A percentile compares a stretch with the other conserved stretches of the same genome.
These are phyloP conservation scores for Natrix natrix DNA, from an alignment of 2,797 vertebrate genomes.

Conservation along the genomic window DNA sequence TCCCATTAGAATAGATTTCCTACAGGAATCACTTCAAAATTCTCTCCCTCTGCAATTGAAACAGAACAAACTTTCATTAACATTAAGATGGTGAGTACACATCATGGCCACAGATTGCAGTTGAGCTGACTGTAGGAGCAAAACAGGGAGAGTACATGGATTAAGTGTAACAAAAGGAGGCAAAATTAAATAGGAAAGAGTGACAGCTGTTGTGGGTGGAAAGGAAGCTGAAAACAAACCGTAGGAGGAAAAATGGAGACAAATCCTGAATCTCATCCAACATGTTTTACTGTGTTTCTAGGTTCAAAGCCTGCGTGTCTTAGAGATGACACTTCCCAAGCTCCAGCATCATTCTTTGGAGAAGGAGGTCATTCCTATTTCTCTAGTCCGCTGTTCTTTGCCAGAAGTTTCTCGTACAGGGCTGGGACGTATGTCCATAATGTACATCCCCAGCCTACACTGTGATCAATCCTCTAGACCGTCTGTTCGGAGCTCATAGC, in stretches of 20 bases:
- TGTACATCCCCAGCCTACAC: neutral
- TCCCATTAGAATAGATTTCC: neutral
- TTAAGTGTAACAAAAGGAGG: neutral
- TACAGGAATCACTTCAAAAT: neutral
- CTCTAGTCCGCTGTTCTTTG: neutral
- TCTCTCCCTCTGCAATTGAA: neutral
- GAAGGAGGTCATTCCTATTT: too few species aligned
- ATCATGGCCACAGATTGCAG: neutral
- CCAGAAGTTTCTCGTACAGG: neutral
- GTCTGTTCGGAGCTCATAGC: neutral
- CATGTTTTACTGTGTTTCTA: neutral
- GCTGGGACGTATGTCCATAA: neutral
- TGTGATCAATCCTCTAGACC: neutral
- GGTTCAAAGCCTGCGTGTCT: neutral
- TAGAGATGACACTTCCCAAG: neutral
- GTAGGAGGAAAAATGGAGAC: neutral
- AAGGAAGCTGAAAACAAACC: neutral
- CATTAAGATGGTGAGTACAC: neutral
- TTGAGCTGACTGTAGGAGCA: neutral
- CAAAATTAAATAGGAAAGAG: neutral
- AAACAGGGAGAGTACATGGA: neutral
- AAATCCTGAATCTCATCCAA: neutral
- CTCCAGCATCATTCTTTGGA: neutral
- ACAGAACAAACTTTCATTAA: neutral
- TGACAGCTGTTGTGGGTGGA: neutral